Conservation (phyloP, 2,888 invertebrate species). For the Drosophila leonis region DNA sequence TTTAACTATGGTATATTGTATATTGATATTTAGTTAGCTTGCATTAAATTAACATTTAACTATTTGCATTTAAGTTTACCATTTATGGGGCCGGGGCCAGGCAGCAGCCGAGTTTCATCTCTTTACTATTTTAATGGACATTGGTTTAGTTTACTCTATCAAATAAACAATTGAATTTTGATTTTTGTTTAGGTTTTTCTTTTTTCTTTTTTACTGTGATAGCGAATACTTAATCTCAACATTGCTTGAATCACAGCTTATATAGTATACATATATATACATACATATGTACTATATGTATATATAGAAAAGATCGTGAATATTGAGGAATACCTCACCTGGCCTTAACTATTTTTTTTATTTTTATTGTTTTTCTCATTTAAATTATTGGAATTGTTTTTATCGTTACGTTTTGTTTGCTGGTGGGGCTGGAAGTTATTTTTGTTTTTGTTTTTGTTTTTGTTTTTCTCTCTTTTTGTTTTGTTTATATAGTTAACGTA, state of each 20-base stretch:
- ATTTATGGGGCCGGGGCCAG: conserved; percentile 50
- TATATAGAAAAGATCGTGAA: conserved; percentile 23
- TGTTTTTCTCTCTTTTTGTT: conserved; percentile 7
- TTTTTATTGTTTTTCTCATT: conserved; percentile 9
- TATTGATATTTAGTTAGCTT: conserved; percentile 59
- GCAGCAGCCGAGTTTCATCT: conserved; percentile 12
- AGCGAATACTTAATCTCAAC: conserved; percentile 32
- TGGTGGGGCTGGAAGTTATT: conserved; percentile 75
- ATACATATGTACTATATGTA: not conserved
- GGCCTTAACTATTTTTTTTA: conserved; percentile 32
- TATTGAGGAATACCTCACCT: conserved; percentile 16
- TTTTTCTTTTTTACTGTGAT: conserved; percentile 14
- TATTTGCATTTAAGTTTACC: conserved; percentile 56
- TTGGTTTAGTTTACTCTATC: not conserved
- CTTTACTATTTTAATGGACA: conserved; percentile 6
- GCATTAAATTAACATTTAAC: conserved; percentile 71
- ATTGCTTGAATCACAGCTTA: conserved; percentile 29
- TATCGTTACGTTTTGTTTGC: conserved; percentile 34
- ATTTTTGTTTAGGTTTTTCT: not conserved
- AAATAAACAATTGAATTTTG: conserved; percentile 6
- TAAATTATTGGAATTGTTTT: conserved; percentile 51
- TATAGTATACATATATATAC: conserved; percentile 1
- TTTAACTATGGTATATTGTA: conserved; percentile 69
- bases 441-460: conserved; percentile 29
- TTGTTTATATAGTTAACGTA: conserved; percentile 63